phyloP scores from a whole-genome alignment of 2,113 vertebrate species.

The Barnardius zonarius region DNA sequence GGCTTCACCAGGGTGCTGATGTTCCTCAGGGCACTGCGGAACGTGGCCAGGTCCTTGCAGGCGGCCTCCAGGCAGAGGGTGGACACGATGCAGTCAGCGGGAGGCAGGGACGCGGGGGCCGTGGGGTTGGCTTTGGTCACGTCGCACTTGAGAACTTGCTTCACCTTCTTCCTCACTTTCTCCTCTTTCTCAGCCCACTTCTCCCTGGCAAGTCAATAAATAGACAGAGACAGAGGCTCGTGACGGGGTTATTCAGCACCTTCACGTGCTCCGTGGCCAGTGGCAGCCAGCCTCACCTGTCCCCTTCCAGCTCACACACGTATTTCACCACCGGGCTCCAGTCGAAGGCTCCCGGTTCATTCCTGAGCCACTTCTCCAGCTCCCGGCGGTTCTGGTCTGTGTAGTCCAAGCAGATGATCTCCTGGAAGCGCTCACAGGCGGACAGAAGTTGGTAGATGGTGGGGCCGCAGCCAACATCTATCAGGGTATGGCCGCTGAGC shows the following conservation, averaged over 20 bases:
- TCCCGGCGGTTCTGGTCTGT: conserved; percentile 31
- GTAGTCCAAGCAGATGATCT: conserved; percentile 58
- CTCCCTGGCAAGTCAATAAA: not conserved
- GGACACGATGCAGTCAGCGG: conserved; percentile 63
- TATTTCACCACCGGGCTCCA: not conserved
- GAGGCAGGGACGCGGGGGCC: not conserved
- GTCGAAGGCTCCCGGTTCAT: not conserved
- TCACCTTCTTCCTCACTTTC: conserved; percentile 53
- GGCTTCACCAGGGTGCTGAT: conserved; percentile 59
- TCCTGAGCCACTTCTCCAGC: conserved; percentile 8
- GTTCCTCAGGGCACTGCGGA: conserved; percentile 5
- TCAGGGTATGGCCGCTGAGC: conserved; percentile 23
- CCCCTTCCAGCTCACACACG: not conserved
- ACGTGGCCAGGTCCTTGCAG: conserved; percentile 64
- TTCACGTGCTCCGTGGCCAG: accelerated
- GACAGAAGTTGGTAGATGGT: conserved; percentile 63
- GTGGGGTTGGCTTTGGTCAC: conserved; percentile 66
- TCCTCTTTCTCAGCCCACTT: conserved; percentile 63
- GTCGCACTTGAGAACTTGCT: not conserved
- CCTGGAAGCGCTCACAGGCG: conserved; percentile 38
- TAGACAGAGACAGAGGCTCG: not conserved
- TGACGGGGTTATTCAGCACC: not conserved
- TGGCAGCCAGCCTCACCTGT: not conserved
- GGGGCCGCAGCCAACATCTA: conserved; percentile 54
- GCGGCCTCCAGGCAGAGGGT: conserved; percentile 65